phyloP scores from a whole-genome alignment of 2,113 vertebrate species.

The Oncorhynchus gorbuscha region DNA sequence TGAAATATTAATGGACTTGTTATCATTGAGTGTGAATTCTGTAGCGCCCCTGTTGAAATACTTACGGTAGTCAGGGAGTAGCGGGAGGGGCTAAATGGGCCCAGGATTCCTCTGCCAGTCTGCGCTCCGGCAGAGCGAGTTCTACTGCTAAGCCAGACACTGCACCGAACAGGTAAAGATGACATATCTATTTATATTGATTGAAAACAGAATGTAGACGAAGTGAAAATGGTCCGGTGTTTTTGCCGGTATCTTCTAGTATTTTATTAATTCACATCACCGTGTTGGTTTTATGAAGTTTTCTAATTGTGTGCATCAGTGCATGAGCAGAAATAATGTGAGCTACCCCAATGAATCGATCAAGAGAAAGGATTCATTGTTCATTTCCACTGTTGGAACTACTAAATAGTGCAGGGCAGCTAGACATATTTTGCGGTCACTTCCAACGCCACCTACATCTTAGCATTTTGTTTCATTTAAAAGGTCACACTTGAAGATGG shows the following conservation, averaged over 20 bases:
- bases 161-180: constrained; percentile 72
- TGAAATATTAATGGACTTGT: too few relatives aligned
- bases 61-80: constrained; percentile 69
- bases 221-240: background rate
- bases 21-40: background rate
- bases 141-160: constrained; percentile 62
- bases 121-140: constrained; percentile 66
- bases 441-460: background rate
- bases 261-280: background rate
- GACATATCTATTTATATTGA: background rate
- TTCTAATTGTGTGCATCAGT: background rate
- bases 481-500: too few relatives aligned
- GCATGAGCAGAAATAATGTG: constrained; percentile 48
- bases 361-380: constrained; percentile 68
- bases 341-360: constrained; percentile 27
- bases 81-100: constrained; percentile 50
- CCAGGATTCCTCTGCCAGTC: constrained; percentile 36
- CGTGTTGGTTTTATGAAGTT: background rate
- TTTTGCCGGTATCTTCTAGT: background rate
- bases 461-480: background rate
- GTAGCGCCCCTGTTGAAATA: constrained; percentile 12
- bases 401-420: background rate
- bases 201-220: background rate
- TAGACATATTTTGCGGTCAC: background rate
- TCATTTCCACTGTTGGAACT: constrained; percentile 31